Evolutionary conservation across 2,113 vertebrate genomes (phyloP), one percentile per base, ranked within the genome.

Genomic region (Corythornis cristatus): DNA sequence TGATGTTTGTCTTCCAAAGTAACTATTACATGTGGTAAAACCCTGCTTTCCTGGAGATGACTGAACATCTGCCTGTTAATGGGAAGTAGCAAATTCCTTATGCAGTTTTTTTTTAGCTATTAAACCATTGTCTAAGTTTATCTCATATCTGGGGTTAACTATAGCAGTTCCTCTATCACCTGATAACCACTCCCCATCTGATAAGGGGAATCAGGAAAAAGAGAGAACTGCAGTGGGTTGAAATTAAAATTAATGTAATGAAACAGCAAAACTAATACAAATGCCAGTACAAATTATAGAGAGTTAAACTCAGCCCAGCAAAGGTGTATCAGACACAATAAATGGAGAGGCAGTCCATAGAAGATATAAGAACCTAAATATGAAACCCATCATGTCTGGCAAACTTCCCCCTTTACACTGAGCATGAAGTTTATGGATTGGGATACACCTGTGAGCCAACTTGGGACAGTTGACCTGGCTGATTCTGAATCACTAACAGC

Each of bases 1-100:
- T 7, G 9, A 8, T 5, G 4, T 66, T 61, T 51, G 20, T 71
- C 15, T 12, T 83, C 53, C 28, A 5, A 29, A 22, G 15, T 20
- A 74, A 56, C 4, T 0, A 0, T 26, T n/a, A 8, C 9, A 4
- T 1, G 6, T 14, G 8, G 42, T 23, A 28, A 13, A 62, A 3
- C 11, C 28, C 12, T 61, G 11, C 3, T 72, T 67, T 67, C 29
- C 21, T 57, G 28, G 12, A 62, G 16, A 46, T 8, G 8, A 4
- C 10, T 56, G 7, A 76, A 61, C 4, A n/a, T 5, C 22, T 53
- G 15, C 10, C 21, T 46, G 46, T 50, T 22, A 50, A 53, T 28
- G 51, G 53, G 26, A 54, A 54, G 28, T 28, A 54, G 15, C 25
- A 25, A 54, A 29, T 54, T 29, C 28, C 28, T 54, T 54, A 54